Percentiles rank a stretch among this genome's conserved stretches.
Conservation (phyloP, 2,888 invertebrate species). For the Hemistola chrysoprasaria region DNA sequence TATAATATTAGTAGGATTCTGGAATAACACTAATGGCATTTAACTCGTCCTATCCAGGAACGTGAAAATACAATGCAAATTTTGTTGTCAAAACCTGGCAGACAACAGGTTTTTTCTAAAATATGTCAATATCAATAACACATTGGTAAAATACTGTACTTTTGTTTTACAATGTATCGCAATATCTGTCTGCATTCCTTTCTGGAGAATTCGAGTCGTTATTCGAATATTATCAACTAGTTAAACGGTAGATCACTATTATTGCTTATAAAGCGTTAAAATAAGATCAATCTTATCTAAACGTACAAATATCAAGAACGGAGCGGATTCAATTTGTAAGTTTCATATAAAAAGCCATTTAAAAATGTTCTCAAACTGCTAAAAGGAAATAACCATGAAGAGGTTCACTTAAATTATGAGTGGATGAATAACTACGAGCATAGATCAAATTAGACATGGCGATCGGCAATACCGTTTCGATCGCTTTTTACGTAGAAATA, state of each 20-base stretch:
- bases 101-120: too few relatives aligned
- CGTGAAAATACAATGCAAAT: too few relatives aligned
- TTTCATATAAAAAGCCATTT: slow-evolving; percentile 48
- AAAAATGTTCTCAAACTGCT: slow-evolving; percentile 52
- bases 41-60: too few relatives aligned
- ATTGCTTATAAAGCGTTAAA: slow-evolving; percentile 59
- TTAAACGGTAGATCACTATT: slow-evolving; percentile 52
- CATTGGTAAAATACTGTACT: slow-evolving; percentile 9
- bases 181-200: slow-evolving; percentile 18
- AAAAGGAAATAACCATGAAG: slow-evolving; percentile 48
- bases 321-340: slow-evolving; percentile 51
- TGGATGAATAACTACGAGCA: slow-evolving; percentile 61
- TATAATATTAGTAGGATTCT: too few relatives aligned
- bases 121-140: neutral
- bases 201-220: slow-evolving; percentile 42
- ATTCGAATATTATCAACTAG: slow-evolving; percentile 50
- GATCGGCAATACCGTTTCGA: slow-evolving; percentile 67
- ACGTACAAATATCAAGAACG: slow-evolving; percentile 51
- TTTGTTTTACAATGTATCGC: neutral
- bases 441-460: slow-evolving; percentile 77
- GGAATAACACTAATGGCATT: too few relatives aligned
- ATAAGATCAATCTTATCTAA: slow-evolving; percentile 54
- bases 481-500: slow-evolving; percentile 50
- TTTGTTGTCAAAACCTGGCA: too few relatives aligned
- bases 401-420: slow-evolving; percentile 35